Conservation (phyloP, 2,797 vertebrate genomes). For the Gymnopithys bicolor region DNA sequence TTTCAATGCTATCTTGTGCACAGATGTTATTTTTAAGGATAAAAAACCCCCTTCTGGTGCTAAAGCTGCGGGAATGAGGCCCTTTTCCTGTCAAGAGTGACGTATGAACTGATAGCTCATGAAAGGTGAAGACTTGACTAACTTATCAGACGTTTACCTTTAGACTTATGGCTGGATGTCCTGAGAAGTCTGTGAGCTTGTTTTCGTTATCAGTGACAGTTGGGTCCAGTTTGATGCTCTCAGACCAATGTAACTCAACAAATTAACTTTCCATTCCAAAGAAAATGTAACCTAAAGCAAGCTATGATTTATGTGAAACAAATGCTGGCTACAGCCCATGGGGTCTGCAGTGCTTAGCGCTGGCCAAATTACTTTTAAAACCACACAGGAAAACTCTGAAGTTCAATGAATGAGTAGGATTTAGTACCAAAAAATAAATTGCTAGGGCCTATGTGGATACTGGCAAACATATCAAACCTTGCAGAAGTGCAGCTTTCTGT, state of each 20-base stretch:
- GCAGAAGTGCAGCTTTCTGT: background rate
- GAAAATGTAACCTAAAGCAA: constrained; percentile 47
- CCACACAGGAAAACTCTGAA: constrained; percentile 53
- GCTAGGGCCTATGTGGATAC: background rate
- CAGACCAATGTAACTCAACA: constrained; percentile 50
- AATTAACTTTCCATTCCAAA: constrained; percentile 50
- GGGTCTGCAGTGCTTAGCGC: constrained; percentile 37
- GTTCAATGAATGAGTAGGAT: constrained; percentile 1
- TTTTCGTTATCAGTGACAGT: constrained; percentile 68
- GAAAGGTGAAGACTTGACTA: constrained; percentile 65
- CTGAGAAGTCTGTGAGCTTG: constrained; percentile 41
- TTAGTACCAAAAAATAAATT: constrained; percentile 15
- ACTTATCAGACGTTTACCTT: constrained; percentile 57
- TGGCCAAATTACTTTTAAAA: constrained; percentile 52
- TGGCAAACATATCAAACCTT: background rate
- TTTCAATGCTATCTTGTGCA: constrained; percentile 36
- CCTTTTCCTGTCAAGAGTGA: constrained; percentile 61
- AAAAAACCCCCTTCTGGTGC: constrained; percentile 32
- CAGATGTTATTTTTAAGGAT: constrained; percentile 69
- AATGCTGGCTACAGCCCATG: constrained; percentile 46
- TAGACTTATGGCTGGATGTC: constrained; percentile 50
- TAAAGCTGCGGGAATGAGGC: constrained; percentile 44
- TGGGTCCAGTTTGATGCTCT: constrained; percentile 50
- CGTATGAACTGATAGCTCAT: constrained; percentile 71
- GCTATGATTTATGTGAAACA: constrained; percentile 69